Evolutionary conservation across 1,140 invertebrate species (phyloP), one percentile per base, ranked within the genome.

Genomic region (Drosophila guanche): DNA sequence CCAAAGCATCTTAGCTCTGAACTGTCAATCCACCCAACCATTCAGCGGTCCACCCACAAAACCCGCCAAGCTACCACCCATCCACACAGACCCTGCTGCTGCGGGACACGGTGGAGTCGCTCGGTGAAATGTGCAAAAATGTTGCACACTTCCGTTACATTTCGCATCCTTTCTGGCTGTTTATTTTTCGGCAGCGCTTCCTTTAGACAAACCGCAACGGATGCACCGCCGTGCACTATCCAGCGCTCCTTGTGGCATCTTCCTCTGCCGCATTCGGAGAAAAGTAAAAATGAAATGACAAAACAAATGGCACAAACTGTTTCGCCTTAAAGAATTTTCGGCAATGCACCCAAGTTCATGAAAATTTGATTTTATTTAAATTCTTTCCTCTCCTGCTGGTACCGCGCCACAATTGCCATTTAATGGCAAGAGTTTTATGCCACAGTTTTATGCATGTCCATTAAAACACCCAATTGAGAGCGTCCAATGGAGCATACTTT

Each of bases 141-240:
- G 76, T 85, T 80, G 76, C 80, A 57, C 76, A 79, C 80, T 85
- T 85, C 80, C 76, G 76, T 76, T 85, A 79, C 80, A 85, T 79
- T 85, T 76, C 80, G 80, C 80, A 79, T 85, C 76, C 76, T 84
- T 84, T 71, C 42, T 57, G 70, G 43, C 58, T 78, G 79, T 84
- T 84, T 79, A 72, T 84, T 84, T 84, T 84, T 75, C 54, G 70
- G 75, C 56, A 41, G 45, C 47, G 63, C 76, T 79, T 85, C 80
- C 80, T 79, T 59, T 66, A 77, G 80, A 76, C 80, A 85, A 85
- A 79, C 80, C 80, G 46, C 80, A 76, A 69, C 80, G 79, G 80
- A 85, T 79, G 80, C 63, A 76, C 41, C 52, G 52, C 57, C 48
- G 66, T 55, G 62, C 57, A 43, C 65, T 52, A 70, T 51, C 45